phyloP scores from a whole-genome alignment of 2,797 vertebrate genomes.

The Sebastes baramenuke region DNA sequence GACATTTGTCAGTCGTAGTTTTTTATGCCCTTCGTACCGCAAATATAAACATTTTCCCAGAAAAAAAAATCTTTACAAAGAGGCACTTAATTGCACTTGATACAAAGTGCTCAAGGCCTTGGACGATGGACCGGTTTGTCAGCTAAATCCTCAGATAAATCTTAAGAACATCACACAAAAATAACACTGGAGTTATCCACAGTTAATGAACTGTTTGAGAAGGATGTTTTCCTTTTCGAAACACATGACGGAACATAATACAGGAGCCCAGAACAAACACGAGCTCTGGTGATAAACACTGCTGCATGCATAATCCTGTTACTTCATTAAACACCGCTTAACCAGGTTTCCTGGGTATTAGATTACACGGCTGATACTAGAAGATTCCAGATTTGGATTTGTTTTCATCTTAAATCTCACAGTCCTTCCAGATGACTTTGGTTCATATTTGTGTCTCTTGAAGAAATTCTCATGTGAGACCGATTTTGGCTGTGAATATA shows the following conservation, averaged over 20 bases:
- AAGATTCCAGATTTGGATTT: slow-evolving; percentile 46
- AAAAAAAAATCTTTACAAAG: slow-evolving; percentile 24
- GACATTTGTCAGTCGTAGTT: slow-evolving; percentile 19
- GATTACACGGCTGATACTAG: slow-evolving; percentile 49
- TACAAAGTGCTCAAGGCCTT: slow-evolving; percentile 25
- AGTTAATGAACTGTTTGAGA: slow-evolving; percentile 52
- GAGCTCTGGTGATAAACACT: slow-evolving; percentile 45
- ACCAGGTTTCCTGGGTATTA: slow-evolving; percentile 48
- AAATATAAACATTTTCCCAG: slow-evolving; percentile 43
- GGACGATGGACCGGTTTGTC: not conserved
- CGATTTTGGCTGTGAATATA: slow-evolving; percentile 37
- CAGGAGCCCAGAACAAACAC: slow-evolving; percentile 36
- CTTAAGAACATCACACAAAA: slow-evolving; percentile 27
- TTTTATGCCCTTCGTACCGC: slow-evolving; percentile 34
- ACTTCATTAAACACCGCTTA: slow-evolving; percentile 67
- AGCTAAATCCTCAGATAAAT: slow-evolving; percentile 39
- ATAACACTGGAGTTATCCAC: slow-evolving; percentile 15
- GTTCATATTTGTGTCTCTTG: slow-evolving; percentile 15
- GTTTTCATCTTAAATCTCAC: slow-evolving; percentile 45
- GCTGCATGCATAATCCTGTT: slow-evolving; percentile 38
- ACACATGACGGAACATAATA: slow-evolving; percentile 42
- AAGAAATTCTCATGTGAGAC: slow-evolving; percentile 16
- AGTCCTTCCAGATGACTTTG: slow-evolving; percentile 25
- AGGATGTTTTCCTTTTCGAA: slow-evolving; percentile 45
- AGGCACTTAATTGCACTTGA: slow-evolving; percentile 60